Conservation (phyloP, 2,888 invertebrate genomes). For the Chymomyza procnemis region DNA sequence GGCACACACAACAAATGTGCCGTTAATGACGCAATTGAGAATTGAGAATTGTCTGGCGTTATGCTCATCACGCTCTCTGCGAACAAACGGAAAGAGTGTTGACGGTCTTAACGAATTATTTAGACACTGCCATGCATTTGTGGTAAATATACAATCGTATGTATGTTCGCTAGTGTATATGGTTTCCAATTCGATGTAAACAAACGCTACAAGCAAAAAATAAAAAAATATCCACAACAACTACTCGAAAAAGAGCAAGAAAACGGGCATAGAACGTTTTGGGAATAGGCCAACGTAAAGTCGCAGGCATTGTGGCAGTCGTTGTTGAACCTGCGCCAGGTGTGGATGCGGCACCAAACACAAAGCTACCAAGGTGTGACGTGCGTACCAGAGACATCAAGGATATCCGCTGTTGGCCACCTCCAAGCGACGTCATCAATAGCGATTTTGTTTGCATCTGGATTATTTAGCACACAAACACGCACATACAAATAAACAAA, state of each 20-base stretch:
- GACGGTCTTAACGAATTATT: not conserved
- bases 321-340: slow-evolving; percentile 32
- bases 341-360: slow-evolving; percentile 20
- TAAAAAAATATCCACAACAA: slow-evolving; percentile 10
- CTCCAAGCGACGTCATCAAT: slow-evolving; percentile 15
- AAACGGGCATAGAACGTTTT: not conserved
- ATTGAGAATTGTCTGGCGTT: not conserved
- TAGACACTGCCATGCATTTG: not conserved
- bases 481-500: not conserved
- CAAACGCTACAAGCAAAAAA: slow-evolving; percentile 34
- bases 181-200: slow-evolving; percentile 46
- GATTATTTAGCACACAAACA: not conserved
- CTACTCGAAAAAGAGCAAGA: not conserved
- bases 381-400: not conserved
- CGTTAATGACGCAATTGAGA: slow-evolving; percentile 54
- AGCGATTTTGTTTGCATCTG: slow-evolving; percentile 9
- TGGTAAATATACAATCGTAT: not conserved
- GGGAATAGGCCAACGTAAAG: slow-evolving; percentile 6
- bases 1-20: slow-evolving; percentile 59
- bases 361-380: not conserved
- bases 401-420: not conserved
- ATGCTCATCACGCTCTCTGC: not conserved
- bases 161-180: slow-evolving; percentile 1
- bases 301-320: slow-evolving; percentile 24
- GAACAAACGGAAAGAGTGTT: not conserved